phyloP scores from a whole-genome alignment of 2,113 vertebrate genomes.

The Neofelis nebulosa region DNA sequence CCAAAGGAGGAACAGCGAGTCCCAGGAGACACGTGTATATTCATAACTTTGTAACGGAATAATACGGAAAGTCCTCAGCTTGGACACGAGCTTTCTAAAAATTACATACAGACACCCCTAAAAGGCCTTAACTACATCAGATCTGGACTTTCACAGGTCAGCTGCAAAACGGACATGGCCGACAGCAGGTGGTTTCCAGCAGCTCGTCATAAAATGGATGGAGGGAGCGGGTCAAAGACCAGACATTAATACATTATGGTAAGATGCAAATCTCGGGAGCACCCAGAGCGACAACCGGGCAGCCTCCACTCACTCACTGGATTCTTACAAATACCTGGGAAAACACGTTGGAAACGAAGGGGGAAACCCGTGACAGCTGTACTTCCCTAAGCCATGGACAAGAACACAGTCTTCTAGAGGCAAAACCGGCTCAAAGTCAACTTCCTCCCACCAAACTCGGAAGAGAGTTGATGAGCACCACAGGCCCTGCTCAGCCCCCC shows the following conservation, averaged over 20 bases:
- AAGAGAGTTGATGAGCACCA: background rate
- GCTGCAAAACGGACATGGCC: background rate
- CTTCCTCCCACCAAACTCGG: background rate
- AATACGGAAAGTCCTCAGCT: background rate
- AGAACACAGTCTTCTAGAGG: background rate
- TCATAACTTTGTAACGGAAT: background rate
- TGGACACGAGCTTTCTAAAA: background rate
- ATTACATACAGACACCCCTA: background rate
- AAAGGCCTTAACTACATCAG: background rate
- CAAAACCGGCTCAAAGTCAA: background rate
- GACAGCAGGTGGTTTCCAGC: background rate
- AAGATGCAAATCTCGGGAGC: background rate
- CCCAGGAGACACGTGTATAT: background rate
- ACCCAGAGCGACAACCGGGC: background rate
- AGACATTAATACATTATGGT: background rate
- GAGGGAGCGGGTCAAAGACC: background rate
- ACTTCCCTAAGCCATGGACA: background rate
- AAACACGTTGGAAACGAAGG: background rate
- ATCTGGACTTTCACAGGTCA: background rate
- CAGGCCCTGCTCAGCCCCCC: too few relatives aligned
- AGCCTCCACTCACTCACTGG: background rate
- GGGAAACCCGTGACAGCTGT: rapidly evolving
- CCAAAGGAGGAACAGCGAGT: background rate
- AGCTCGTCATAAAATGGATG: background rate
- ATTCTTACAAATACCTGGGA: background rate